Conservation (phyloP, 1,140 invertebrate species). For the Drosophila sp. region DNA sequence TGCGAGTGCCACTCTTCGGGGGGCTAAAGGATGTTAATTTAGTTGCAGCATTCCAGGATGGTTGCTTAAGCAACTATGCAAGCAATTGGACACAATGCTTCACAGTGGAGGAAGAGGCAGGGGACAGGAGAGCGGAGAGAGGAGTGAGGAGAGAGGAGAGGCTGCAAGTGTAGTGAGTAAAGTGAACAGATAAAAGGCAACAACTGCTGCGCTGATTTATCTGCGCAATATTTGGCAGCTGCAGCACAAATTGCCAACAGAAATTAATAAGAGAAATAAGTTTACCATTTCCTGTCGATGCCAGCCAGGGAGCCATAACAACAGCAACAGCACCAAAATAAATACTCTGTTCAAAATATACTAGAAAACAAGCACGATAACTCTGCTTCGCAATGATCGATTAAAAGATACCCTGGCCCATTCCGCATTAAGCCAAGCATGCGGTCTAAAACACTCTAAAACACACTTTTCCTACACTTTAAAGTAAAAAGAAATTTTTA, state of each 20-base stretch:
- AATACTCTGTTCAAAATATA: conserved; percentile 44
- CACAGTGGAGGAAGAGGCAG: not conserved
- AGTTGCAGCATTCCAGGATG: conserved; percentile 18
- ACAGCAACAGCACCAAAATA: conserved; percentile 5
- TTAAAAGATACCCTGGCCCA: not conserved
- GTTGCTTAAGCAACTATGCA: conserved; percentile 20
- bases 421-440: no score
- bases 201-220: conserved; percentile 60
- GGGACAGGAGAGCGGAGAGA: no score
- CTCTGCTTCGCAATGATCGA: not conserved
- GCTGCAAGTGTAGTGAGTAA: conserved; percentile 23
- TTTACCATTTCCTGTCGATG: conserved; percentile 73
- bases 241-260: conserved; percentile 70
- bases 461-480: no score
- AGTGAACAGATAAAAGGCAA: conserved; percentile 22
- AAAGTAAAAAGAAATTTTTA: no score
- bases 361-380: conserved; percentile 15
- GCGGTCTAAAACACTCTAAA: no score
- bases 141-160: not conserved
- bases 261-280: conserved; percentile 80
- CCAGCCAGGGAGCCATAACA: conserved; percentile 23
- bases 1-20: not conserved
- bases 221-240: conserved; percentile 30
- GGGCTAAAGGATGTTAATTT: conserved; percentile 16
- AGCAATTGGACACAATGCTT: conserved; percentile 27